Conservation (phyloP, 2,797 vertebrate genomes). For the Harpagifer antarcticus region DNA sequence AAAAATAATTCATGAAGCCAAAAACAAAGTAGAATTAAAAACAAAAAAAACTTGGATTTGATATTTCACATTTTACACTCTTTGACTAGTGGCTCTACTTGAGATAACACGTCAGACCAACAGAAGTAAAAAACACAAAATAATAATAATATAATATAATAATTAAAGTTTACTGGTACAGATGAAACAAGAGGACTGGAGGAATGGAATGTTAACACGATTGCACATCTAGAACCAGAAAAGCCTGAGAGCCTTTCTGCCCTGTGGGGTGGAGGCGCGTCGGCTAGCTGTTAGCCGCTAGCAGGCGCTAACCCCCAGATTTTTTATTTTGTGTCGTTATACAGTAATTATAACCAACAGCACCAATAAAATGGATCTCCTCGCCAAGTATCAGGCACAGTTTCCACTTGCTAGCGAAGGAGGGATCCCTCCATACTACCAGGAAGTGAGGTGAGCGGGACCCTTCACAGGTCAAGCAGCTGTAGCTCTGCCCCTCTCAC, state of each 20-base stretch:
- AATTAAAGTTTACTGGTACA: conserved; percentile 95
- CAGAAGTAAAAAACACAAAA: conserved; percentile 75
- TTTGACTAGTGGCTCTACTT: conserved; percentile 95
- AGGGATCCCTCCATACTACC: conserved; percentile 79
- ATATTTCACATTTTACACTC: conserved; percentile 97
- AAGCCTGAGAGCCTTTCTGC: conserved; percentile 89
- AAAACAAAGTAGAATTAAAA: conserved; percentile 65
- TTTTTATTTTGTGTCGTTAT: conserved; percentile 77
- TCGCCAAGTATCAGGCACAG: conserved; percentile 95
- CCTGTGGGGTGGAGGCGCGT: conserved; percentile 75
- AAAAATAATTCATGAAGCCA: conserved; percentile 82
- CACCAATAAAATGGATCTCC: conserved; percentile 96
- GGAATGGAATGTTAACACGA: conserved; percentile 98
- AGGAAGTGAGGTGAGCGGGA: conserved; percentile 72
- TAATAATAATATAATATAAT: conserved; percentile 85
- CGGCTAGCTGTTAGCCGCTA: conserved; percentile 46
- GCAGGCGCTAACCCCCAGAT: conserved; percentile 59
- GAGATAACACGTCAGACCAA: conserved; percentile 87
- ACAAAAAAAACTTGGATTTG: conserved; percentile 83
- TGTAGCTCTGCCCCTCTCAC: conserved; percentile 67
- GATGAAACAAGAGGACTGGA: conserved; percentile 89
- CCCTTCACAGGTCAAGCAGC: conserved; percentile 62
- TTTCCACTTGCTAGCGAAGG: conserved; percentile 87
- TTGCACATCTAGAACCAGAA: conserved; percentile 97
- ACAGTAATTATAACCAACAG: conserved; percentile 95